Evolutionary conservation across 2,797 vertebrate genomes (phyloP), one percentile per base, ranked within the genome.

Genomic region (Clarias laeviceps): DNA sequence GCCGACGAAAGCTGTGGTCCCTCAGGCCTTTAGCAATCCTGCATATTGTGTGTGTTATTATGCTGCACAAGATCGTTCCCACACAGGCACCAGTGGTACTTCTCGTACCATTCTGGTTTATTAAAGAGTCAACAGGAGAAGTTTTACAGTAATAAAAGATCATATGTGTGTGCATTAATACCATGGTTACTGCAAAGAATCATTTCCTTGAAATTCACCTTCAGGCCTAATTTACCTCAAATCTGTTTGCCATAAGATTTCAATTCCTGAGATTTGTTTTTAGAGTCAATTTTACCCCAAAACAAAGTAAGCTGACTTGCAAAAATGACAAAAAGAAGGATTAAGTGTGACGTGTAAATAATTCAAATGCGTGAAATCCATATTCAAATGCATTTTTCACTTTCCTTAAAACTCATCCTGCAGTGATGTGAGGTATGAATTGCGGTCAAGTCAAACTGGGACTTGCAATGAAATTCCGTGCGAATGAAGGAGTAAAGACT

Each of bases 1-100:
- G 89, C 89, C 90, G 91, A 91, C 91, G 93, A 90, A 66, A 70
- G 34, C 72, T 6, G 82, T 83, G 92, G 70, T 82, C 91, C 37
- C 22, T 27, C 90, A 82, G 40, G 85, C 88, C 84, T 80, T 88
- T 91, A 91, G 34, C 91, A 90, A 90, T 85, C 77, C 73, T 62
- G 40, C 65, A 27, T 45, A 57, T 50, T 14, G 57, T 78, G 56
- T 77, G 29, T 34, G 32, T 78, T 78, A 37, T 78, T 78, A 61
- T 11, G 15, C 57, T 29, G n/a, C 14, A 80, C 24, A 80, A 11
- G 32, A 57, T 37, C 57, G 24, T 22, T 32, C 50, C 27, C 50
- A 76, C 5, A 56, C 18, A 27, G 6, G 54, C 45, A 56, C 45
- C 50, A 9, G 8, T 17, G 45, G 15, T 56, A 5, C 8, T 74